Evolutionary conservation across 2,888 invertebrate genomes (phyloP).

Genomic region (Pedicia rivosa): DNA sequence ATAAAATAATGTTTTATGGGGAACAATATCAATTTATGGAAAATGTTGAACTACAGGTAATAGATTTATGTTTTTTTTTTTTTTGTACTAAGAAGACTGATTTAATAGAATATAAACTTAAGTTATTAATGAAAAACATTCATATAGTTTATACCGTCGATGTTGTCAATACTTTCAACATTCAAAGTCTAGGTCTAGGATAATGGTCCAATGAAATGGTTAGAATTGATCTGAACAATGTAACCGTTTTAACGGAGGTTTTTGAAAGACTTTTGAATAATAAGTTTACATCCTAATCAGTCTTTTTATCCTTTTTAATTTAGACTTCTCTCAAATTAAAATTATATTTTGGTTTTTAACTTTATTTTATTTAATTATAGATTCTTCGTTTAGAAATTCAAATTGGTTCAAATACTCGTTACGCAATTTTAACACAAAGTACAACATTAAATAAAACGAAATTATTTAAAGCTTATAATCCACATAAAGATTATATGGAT

Average conservation of each 20-base stretch:
- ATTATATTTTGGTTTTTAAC: conserved; percentile 1
- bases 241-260: too few relatives aligned
- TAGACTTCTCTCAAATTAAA: too few relatives aligned
- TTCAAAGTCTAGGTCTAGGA: too few relatives aligned
- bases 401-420: conserved; percentile 26
- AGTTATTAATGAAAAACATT: too few relatives aligned
- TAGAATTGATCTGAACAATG: too few relatives aligned
- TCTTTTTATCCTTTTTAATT: too few relatives aligned
- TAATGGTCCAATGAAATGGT: too few relatives aligned
- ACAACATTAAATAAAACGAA: conserved; percentile 19
- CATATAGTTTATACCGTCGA: too few relatives aligned
- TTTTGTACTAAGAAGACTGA: conserved; percentile 9
- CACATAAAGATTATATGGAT: conserved; percentile 25
- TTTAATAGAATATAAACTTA: too few relatives aligned
- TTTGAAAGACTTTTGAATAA: too few relatives aligned
- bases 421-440: conserved; percentile 22
- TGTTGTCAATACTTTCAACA: too few relatives aligned
- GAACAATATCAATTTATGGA: conserved; percentile 28
- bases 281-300: too few relatives aligned
- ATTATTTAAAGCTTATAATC: conserved; percentile 25
- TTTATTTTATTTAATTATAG: conserved; percentile 8
- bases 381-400: conserved; percentile 18
- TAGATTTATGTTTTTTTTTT: conserved; percentile 9
- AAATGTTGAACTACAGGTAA: conserved; percentile 28
- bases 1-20: conserved; percentile 24